Base-by-base conservation (phyloP, 2,797 vertebrate genomes). In the Carapus acus region DNA sequence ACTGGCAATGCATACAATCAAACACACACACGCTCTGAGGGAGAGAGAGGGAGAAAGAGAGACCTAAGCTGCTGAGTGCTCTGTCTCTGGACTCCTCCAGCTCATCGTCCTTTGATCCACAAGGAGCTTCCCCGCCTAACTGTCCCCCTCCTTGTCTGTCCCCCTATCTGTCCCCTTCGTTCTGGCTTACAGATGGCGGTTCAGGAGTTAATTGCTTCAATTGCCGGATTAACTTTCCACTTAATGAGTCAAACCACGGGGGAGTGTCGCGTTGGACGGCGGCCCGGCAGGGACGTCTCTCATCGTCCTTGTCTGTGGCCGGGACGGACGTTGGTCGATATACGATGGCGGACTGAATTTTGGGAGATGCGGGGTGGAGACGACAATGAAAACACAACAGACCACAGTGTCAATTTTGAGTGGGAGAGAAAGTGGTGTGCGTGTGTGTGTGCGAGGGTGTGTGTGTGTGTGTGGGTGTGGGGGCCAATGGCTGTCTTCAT, bases 121-220 rank as follows among this genome's bases (percentile, higher is more conserved):
- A 13, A 19, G 24, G 37, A 29, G 60, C 17, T 49, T 47, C 46
- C 29, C 19, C 17, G 7, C 23, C 46, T 54, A 21, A 57, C 43
- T 47, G 57, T 38, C 58, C 57, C 44, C 23, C 13, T 50, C 39
- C n/a, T n/a, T n/a, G n/a, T 36, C 3, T 29, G 12, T 37, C 40
- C 40, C 17, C 9, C 40, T 2, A 20, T 0, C 13, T 34, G 40
- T 39, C 8, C 40, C 11, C 29, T 23, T 18, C 33, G 34, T 65
- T 40, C 65, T 56, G 43, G 38, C 43, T 67, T 74, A 58, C 52
- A 69, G 73, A 63, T 72, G 55, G 67, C 63, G 52, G 59, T 71
- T 76, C 65, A 66, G 63, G 64, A 70, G 73, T 57, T 78, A 73
- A 84, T 79, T 76, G 67, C 65, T 27, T 56, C 54, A 54, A 61